A percentile compares a stretch with the other conserved stretches of the same genome.
Conservation (phyloP, 2,888 invertebrate species). For the Bellardia pandia region DNA sequence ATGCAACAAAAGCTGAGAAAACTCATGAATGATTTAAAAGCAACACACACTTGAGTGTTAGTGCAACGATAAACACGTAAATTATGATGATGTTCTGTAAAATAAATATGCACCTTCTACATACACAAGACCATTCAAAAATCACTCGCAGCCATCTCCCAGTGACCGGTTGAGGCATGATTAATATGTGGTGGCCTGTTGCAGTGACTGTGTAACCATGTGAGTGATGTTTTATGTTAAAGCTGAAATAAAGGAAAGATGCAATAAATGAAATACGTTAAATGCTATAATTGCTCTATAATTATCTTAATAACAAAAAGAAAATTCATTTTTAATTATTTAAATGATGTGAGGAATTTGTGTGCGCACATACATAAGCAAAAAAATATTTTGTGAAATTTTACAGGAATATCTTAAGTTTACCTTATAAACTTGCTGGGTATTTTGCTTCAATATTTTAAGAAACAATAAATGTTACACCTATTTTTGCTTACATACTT, state of each 20-base stretch:
- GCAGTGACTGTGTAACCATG: not conserved
- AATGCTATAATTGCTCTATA: conserved; percentile 65
- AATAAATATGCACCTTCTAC: conserved; percentile 5
- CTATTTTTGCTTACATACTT: no score
- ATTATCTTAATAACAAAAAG: conserved; percentile 65
- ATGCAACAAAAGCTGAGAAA: not conserved
- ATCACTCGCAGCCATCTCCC: not conserved
- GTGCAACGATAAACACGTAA: not conserved
- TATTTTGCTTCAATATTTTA: no score
- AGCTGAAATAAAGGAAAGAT: conserved; percentile 21
- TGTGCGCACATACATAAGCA: not conserved
- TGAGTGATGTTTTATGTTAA: conserved; percentile 10
- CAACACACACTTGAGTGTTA: not conserved
- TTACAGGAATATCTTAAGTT: no score
- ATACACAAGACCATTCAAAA: not conserved
- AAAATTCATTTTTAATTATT: conserved; percentile 66
- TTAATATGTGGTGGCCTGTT: conserved; percentile 13
- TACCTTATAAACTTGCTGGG: no score
- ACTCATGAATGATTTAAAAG: not conserved
- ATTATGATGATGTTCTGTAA: conserved; percentile 6
- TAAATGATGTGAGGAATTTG: conserved; percentile 24
- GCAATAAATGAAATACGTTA: conserved; percentile 63
- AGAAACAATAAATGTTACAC: no score
- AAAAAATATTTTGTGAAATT: not conserved
- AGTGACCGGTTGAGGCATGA: conserved; percentile 29